Evolutionary conservation across 2,113 vertebrate species (phyloP).

Genomic region (Circaetus gallicus): DNA sequence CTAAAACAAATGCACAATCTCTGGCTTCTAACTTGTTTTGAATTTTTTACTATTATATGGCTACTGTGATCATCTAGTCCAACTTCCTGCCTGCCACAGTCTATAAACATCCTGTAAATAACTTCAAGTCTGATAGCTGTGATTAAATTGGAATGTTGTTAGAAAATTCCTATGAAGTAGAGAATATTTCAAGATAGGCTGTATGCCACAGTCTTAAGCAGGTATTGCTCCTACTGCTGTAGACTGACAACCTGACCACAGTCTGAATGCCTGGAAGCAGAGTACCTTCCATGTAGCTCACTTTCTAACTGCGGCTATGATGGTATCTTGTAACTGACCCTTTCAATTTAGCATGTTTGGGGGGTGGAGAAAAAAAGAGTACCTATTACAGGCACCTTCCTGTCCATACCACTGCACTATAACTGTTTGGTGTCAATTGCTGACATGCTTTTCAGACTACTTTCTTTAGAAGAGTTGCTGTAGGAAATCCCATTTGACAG

Average conservation of each 20-base stretch:
- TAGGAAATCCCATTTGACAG: neutral
- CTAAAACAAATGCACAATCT: constrained; percentile 18
- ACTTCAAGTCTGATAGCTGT: constrained; percentile 9
- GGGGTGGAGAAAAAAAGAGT: too few relatives aligned
- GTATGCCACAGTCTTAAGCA: rapidly evolving
- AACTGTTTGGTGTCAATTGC: neutral
- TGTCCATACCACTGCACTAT: rapidly evolving
- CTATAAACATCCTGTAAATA: constrained; percentile 68
- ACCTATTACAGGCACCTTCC: neutral
- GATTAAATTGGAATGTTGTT: constrained; percentile 47
- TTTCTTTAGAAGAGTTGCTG: neutral
- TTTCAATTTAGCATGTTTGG: neutral
- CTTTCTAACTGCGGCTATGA: neutral
- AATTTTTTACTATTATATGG: constrained; percentile 26
- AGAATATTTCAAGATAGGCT: neutral
- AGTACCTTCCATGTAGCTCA: neutral
- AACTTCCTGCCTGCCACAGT: constrained; percentile 3
- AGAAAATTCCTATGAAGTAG: neutral
- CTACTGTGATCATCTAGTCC: constrained; percentile 45
- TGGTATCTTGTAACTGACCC: neutral
- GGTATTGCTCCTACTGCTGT: neutral
- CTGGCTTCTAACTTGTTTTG: constrained; percentile 58
- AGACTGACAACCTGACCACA: neutral
- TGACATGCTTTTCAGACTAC: rapidly evolving
- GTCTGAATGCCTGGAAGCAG: neutral